phyloP scores from a whole-genome alignment of 2,797 vertebrate species.

The Okamejei kenojei region DNA sequence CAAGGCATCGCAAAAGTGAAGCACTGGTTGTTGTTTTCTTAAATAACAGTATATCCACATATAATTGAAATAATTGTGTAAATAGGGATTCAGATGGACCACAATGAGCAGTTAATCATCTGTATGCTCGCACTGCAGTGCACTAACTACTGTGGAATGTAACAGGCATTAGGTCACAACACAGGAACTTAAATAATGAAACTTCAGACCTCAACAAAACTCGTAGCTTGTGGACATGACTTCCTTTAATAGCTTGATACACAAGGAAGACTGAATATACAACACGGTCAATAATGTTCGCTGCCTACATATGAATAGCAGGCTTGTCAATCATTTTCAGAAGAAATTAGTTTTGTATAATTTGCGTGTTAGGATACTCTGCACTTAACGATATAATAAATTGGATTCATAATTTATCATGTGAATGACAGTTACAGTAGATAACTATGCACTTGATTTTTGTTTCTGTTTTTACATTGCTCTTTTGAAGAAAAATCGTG shows the following conservation, averaged over 20 bases:
- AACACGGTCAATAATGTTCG: neutral
- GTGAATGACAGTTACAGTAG: neutral
- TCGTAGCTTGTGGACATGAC: neutral
- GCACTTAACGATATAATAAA: constrained; percentile 8
- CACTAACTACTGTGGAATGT: neutral
- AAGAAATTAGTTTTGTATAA: constrained; percentile 17
- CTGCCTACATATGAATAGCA: neutral
- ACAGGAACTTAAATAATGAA: neutral
- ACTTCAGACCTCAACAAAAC: constrained; percentile 16
- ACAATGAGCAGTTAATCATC: neutral
- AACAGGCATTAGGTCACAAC: neutral
- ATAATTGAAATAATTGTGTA: constrained; percentile 15
- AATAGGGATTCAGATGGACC: neutral
- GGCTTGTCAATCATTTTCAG: neutral
- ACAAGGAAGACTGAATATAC: neutral
- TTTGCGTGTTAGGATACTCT: neutral
- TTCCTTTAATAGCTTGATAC: neutral
- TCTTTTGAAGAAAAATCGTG: neutral
- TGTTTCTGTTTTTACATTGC: neutral
- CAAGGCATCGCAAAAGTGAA: constrained; percentile 67
- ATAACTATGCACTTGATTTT: constrained; percentile 21
- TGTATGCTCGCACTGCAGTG: neutral
- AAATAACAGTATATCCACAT: neutral
- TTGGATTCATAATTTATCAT: neutral
- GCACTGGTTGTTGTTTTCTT: constrained; percentile 63